Conservation (phyloP, 2,888 invertebrate genomes). For the Iselma pallidipennis region DNA sequence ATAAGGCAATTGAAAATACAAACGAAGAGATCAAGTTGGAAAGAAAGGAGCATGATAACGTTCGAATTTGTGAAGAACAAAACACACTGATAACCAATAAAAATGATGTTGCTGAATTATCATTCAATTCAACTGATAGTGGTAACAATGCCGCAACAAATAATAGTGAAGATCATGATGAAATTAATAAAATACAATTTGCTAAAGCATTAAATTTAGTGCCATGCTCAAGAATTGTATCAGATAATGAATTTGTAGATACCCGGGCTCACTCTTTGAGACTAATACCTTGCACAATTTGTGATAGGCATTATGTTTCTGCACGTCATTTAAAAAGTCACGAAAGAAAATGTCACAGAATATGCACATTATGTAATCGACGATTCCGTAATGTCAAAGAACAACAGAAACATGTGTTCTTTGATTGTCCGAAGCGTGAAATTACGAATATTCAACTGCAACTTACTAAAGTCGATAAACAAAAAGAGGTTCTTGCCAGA, state of each 20-base stretch:
- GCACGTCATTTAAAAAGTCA: conserved; percentile 31
- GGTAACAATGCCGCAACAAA: no score
- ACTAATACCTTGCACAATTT: conserved; percentile 34
- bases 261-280: conserved; percentile 6
- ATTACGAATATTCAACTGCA: conserved; percentile 23
- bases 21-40: no score
- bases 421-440: conserved; percentile 30
- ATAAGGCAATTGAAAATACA: no score
- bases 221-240: not conserved
- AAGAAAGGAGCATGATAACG: no score
- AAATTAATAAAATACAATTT: not conserved
- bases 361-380: conserved; percentile 38
- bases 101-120: not conserved
- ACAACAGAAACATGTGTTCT: conserved; percentile 31
- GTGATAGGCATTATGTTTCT: conserved; percentile 30
- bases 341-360: conserved; percentile 28
- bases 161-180: no score
- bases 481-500: conserved; percentile 23
- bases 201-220: conserved; percentile 17
- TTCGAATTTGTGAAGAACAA: no score
- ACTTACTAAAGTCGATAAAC: conserved; percentile 32
- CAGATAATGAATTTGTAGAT: not conserved
- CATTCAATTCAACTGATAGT: not conserved
- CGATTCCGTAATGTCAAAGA: conserved; percentile 28
- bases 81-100: no score